phyloP scores from a whole-genome alignment of 2,113 vertebrate genomes.

The Gracilinanus agilis region DNA sequence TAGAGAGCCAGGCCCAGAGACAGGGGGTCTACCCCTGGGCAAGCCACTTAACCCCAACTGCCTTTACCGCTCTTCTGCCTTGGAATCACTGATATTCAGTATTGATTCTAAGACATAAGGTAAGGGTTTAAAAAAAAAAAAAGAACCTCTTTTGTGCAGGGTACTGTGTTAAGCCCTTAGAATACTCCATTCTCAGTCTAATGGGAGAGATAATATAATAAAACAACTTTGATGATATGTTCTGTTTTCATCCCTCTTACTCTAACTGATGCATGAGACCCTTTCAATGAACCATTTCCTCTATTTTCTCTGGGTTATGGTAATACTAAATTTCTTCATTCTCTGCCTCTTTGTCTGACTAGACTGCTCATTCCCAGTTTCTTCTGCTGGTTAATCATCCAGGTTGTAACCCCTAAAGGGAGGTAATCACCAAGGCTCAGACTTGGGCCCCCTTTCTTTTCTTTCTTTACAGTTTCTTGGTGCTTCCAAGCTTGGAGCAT shows the following conservation, averaged over 20 bases:
- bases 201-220: background rate
- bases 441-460: no score
- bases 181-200: background rate
- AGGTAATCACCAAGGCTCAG: background rate
- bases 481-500: no score
- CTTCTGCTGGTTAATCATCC: no score
- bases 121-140: no score
- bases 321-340: background rate
- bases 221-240: background rate
- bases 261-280: background rate
- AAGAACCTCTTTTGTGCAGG: no score
- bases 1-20: no score
- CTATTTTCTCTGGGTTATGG: background rate
- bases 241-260: background rate
- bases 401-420: background rate
- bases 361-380: background rate
- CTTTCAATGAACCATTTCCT: background rate
- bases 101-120: no score
- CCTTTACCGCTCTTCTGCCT: no score
- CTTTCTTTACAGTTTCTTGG: no score
- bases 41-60: no score
- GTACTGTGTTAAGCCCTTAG: background rate
- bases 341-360: background rate
- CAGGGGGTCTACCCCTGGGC: no score
- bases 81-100: no score